Evolutionary conservation across 2,888 invertebrate genomes (phyloP).

Genomic region (Ptychoptera contaminata): DNA sequence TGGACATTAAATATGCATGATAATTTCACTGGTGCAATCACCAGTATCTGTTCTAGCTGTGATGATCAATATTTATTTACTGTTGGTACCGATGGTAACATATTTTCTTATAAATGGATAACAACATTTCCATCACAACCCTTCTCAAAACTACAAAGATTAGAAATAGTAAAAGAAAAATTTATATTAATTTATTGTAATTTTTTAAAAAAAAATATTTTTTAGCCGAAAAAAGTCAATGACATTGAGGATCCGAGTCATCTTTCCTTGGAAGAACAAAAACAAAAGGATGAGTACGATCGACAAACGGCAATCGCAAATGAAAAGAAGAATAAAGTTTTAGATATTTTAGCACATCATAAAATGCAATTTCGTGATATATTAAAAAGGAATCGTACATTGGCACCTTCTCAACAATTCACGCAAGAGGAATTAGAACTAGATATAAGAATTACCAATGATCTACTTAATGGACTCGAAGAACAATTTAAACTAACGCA

Average conservation of each 20-base stretch:
- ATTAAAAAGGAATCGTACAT: slow-evolving; percentile 35
- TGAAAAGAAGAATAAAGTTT: slow-evolving; percentile 43
- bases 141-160: no score
- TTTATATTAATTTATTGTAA: neutral
- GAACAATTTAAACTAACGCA: slow-evolving; percentile 45
- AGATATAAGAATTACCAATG: slow-evolving; percentile 46
- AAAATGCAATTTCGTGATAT: slow-evolving; percentile 42
- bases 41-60: slow-evolving; percentile 43
- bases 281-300: slow-evolving; percentile 49
- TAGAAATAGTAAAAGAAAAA: neutral
- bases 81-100: slow-evolving; percentile 59
- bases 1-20: slow-evolving; percentile 63
- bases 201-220: neutral
- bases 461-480: slow-evolving; percentile 41
- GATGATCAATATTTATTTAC: slow-evolving; percentile 39
- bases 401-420: slow-evolving; percentile 43
- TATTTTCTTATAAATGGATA: slow-evolving; percentile 50
- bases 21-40: slow-evolving; percentile 48
- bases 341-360: slow-evolving; percentile 36
- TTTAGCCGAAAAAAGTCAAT: slow-evolving; percentile 3
- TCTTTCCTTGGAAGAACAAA: slow-evolving; percentile 43
- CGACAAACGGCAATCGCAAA: slow-evolving; percentile 44
- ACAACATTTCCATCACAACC: slow-evolving; percentile 16
- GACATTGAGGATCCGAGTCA: slow-evolving; percentile 22
- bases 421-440: slow-evolving; percentile 45